Percentiles rank a stretch among this genome's conserved stretches.
phyloP scores from a whole-genome alignment of 1,140 invertebrate species.

The Papilio dardanus region DNA sequence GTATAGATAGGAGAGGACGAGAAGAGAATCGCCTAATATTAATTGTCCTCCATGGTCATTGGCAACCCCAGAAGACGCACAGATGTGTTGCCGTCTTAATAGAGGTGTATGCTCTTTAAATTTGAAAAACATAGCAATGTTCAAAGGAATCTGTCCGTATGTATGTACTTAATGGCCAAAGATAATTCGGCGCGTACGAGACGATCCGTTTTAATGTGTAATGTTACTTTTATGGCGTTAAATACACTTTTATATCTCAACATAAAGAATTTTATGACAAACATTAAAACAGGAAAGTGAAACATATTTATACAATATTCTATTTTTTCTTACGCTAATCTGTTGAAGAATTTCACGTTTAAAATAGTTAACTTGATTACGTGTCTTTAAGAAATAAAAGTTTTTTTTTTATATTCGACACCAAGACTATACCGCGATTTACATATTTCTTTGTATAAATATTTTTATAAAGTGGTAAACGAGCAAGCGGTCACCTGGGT shows the following conservation, averaged over 20 bases:
- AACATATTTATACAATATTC: slow-evolving; percentile 10
- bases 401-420: too few species aligned
- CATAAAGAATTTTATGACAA: slow-evolving; percentile 10
- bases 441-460: too few species aligned
- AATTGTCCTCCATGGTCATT: too few species aligned
- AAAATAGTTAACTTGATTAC: neutral
- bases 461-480: too few species aligned
- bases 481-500: too few species aligned
- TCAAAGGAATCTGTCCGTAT: slow-evolving; percentile 9
- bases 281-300: slow-evolving; percentile 5
- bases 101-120: too few species aligned
- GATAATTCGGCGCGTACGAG: slow-evolving; percentile 5
- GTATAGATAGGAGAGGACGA: too few species aligned
- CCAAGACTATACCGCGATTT: too few species aligned
- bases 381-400: too few species aligned
- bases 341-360: neutral
- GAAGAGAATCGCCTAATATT: too few species aligned
- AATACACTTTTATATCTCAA: slow-evolving; percentile 19
- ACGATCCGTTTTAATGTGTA: slow-evolving; percentile 18
- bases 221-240: slow-evolving; percentile 21
- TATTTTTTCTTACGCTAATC: neutral
- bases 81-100: too few species aligned
- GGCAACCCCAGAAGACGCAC: too few species aligned
- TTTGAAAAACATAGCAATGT: neutral
- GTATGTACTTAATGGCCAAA: slow-evolving; percentile 2